phyloP scores from a whole-genome alignment of 2,797 vertebrate genomes.

The Oryzias dopingdopingensis region DNA sequence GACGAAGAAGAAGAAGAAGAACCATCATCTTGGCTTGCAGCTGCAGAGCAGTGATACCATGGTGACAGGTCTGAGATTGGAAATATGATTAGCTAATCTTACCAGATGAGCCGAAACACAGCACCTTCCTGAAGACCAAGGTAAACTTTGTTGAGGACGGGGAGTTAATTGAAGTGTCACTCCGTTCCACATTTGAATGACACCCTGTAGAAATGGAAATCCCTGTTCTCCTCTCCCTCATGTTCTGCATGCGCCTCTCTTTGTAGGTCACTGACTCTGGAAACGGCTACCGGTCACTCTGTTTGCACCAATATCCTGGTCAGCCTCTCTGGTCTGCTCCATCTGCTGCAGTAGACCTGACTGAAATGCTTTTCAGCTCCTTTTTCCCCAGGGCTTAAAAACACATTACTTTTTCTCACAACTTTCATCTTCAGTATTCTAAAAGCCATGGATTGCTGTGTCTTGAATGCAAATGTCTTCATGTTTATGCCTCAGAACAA shows the following conservation, averaged over 20 bases:
- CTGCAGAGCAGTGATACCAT: constrained; percentile 48
- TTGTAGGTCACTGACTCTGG: constrained; percentile 68
- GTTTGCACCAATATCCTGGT: constrained; percentile 67
- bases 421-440: constrained; percentile 69
- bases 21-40: constrained; percentile 48
- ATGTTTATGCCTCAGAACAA: constrained; percentile 59
- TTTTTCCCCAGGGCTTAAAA: constrained; percentile 69
- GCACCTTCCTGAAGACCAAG: constrained; percentile 59
- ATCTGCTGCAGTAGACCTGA: constrained; percentile 62
- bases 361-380: constrained; percentile 71
- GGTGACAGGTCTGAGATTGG: constrained; percentile 72
- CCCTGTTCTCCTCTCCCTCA: constrained; percentile 40
- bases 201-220: constrained; percentile 67
- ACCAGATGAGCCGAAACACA: constrained; percentile 62
- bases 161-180: constrained; percentile 79
- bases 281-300: constrained; percentile 63
- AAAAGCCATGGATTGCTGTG: constrained; percentile 52
- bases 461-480: constrained; percentile 72
- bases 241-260: constrained; percentile 70
- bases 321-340: constrained; percentile 49
- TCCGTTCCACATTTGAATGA: constrained; percentile 70
- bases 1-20: constrained; percentile 3
- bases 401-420: constrained; percentile 69
- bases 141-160: constrained; percentile 72
- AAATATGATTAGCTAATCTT: constrained; percentile 76